Percentiles rank a stretch among this genome's conserved stretches.
Conservation (phyloP, 2,797 vertebrate species). For the Silurus aristotelis region DNA sequence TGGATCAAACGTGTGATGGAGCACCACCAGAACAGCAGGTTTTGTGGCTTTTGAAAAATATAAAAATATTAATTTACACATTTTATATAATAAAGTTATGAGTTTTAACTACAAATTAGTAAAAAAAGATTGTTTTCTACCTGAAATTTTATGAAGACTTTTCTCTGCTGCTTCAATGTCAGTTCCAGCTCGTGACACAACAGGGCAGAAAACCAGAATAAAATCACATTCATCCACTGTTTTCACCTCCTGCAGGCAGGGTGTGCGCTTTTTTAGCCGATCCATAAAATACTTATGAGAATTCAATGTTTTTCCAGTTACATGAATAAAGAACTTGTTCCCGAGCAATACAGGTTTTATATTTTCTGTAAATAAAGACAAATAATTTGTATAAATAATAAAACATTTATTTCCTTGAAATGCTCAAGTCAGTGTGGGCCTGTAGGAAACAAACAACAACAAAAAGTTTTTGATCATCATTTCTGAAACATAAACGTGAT, state of each 20-base stretch:
- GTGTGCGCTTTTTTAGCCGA: neutral
- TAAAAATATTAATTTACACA: no score
- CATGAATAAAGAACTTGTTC: no score
- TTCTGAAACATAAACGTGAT: no score
- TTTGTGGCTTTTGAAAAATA: neutral
- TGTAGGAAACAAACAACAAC: no score
- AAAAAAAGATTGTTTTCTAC: neutral
- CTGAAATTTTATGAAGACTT: neutral
- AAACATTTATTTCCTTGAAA: no score
- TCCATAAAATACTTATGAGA: accelerated
- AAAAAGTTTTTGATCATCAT: no score
- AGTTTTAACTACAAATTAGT: neutral
- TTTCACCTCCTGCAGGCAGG: neutral
- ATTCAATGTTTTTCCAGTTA: neutral
- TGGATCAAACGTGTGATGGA: constrained; percentile 38
- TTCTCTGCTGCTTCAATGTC: constrained; percentile 7
- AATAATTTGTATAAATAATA: no score
- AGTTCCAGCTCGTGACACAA: constrained; percentile 32
- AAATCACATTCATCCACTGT: neutral
- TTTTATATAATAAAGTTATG: no score
- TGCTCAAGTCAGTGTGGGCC: no score
- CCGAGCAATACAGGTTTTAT: no score
- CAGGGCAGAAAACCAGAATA: constrained; percentile 13
- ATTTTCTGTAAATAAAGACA: no score
- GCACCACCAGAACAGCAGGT: constrained; percentile 36